Conservation (phyloP, 2,113 vertebrate species). For the Fulica atra region DNA sequence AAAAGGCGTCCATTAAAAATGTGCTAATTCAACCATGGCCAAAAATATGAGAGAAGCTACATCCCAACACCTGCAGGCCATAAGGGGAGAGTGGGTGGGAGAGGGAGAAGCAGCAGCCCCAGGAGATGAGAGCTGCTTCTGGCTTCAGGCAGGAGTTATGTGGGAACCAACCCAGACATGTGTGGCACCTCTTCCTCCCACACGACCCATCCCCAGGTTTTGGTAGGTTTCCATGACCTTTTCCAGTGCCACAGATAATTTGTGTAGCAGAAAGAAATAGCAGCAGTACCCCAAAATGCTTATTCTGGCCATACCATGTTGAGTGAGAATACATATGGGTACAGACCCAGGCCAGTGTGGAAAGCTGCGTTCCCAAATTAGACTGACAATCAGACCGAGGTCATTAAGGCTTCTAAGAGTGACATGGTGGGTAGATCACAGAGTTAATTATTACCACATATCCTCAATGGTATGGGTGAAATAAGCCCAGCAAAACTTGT, state of each 20-base stretch:
- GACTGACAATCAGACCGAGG: neutral
- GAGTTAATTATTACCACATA: rapidly evolving
- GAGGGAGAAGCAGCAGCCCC: neutral
- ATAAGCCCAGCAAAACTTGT: neutral
- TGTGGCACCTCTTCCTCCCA: neutral
- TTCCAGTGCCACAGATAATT: neutral
- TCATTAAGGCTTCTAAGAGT: neutral
- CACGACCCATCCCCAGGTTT: neutral
- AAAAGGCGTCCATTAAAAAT: conserved; percentile 1
- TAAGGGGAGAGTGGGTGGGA: neutral
- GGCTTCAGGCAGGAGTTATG: neutral
- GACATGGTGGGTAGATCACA: neutral
- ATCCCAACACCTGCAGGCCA: neutral
- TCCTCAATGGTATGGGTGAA: neutral
- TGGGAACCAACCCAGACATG: neutral
- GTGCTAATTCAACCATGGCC: neutral
- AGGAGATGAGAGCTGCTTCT: neutral
- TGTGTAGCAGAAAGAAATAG: neutral
- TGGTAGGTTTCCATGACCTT: neutral
- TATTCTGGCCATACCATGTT: neutral
- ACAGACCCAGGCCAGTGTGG: neutral
- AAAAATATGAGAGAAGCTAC: neutral
- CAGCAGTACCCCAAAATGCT: neutral
- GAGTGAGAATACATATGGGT: neutral
- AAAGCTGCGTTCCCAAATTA: neutral